phyloP scores from a whole-genome alignment of 2,888 invertebrate genomes.

The Drosophila picticornis region DNA sequence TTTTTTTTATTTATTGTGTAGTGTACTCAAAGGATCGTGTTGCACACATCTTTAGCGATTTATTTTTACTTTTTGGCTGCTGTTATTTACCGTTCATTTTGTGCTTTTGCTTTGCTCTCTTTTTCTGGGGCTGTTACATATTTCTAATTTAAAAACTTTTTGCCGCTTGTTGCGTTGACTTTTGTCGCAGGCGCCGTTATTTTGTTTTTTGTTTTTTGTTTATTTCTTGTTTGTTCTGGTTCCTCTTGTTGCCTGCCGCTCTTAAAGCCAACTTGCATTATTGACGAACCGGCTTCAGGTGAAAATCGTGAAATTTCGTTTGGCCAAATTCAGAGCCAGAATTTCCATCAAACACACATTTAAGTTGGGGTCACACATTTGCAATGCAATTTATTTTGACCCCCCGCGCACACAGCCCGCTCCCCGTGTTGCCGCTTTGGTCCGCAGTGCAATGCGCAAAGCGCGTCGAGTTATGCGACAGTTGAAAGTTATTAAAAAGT shows the following conservation, averaged over 20 bases:
- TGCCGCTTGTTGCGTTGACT: slow-evolving; percentile 48
- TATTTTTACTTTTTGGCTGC: slow-evolving; percentile 11
- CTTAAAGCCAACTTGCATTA: slow-evolving; percentile 37
- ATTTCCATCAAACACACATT: slow-evolving; percentile 13
- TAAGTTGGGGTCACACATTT: slow-evolving; percentile 10
- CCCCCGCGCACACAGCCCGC: not conserved
- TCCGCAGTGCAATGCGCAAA: slow-evolving; percentile 3
- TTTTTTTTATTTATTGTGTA: not conserved
- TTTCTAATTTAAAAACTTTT: slow-evolving; percentile 53
- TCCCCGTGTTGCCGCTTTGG: not conserved
- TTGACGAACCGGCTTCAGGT: slow-evolving; percentile 13
- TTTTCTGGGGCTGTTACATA: slow-evolving; percentile 23
- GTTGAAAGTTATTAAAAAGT: slow-evolving; percentile 73
- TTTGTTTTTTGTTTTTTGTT: slow-evolving; percentile 5
- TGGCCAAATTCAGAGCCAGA: slow-evolving; percentile 2
- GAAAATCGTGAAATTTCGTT: slow-evolving; percentile 6
- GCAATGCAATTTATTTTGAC: slow-evolving; percentile 53
- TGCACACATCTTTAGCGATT: not conserved
- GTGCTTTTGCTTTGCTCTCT: slow-evolving; percentile 28
- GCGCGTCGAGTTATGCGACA: slow-evolving; percentile 53
- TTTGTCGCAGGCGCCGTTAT: slow-evolving; percentile 29
- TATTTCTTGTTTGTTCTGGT: not conserved
- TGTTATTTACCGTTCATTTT: slow-evolving; percentile 64
- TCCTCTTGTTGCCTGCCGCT: slow-evolving; percentile 17
- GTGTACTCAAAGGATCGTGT: not conserved